These are phyloP conservation scores for Chlorodrepanis virens DNA, from an alignment of 2,113 vertebrate genomes.

Conservation along the genomic window DNA sequence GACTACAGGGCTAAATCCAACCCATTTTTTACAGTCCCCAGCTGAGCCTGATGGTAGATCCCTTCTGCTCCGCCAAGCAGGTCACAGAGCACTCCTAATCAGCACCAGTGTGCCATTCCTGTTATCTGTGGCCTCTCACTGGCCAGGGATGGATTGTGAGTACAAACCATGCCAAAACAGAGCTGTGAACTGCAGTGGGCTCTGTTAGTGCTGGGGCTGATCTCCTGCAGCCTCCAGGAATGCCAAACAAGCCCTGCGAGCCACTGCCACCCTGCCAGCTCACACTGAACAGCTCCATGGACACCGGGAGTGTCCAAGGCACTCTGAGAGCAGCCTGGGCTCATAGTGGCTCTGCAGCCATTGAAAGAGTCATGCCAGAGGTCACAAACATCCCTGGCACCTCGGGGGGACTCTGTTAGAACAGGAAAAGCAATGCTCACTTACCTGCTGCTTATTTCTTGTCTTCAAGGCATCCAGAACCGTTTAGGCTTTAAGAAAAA, in stretches of 20 bases:
- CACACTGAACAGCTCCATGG: not conserved
- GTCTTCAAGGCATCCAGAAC: not conserved
- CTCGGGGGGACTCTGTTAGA: not conserved
- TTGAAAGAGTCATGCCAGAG: not conserved
- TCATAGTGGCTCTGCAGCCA: not conserved
- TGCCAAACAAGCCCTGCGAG: not conserved
- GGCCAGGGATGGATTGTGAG: not conserved
- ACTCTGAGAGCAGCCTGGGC: not conserved
- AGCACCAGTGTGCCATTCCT: not conserved
- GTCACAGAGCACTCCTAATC: not conserved
- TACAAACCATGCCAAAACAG: not conserved
- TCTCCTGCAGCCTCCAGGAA: not conserved
- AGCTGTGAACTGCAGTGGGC: not conserved
- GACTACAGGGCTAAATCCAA: not conserved
- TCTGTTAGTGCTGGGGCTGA: not conserved
- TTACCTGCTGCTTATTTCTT: not conserved
- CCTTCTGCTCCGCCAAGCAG: not conserved
- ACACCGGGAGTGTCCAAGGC: not conserved
- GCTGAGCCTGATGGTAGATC: not conserved
- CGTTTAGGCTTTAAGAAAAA: not conserved
- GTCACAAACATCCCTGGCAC: not conserved
- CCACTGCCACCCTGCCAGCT: not conserved
- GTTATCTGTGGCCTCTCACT: not conserved
- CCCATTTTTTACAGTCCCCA: not conserved
- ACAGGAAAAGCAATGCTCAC: not conserved